Evolutionary conservation across 2,888 invertebrate genomes (phyloP), one percentile per base, ranked within the genome.

Genomic region (Odontocolon sp.): DNA sequence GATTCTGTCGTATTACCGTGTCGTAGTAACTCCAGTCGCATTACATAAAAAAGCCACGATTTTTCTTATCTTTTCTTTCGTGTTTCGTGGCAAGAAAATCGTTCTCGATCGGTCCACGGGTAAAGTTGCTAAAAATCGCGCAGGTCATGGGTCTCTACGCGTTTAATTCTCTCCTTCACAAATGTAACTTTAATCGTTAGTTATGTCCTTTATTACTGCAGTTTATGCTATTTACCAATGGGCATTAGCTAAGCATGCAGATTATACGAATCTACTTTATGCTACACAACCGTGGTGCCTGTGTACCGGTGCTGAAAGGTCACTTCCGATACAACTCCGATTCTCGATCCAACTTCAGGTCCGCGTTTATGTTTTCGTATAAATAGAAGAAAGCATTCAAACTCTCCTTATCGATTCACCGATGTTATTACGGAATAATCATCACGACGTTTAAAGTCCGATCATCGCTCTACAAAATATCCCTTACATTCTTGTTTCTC

Each of bases 221-320:
- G 56, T 28, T 71, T 28, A 57, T 36, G 71, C 78, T 82, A 79
- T 76, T 77, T 76, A 80, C 80, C 83, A 78, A 81, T 81, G 80
- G 82, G 82, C 82, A 74, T 77, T 77, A 81, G 77, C 84, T 87
- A 87, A 87, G 83, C 87, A 87, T 86, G 87, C 86, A 87, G 81
- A 85, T 81, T 85, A 81, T 83, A 81, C 78, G 79, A 77, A 76
- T 80, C 68, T 52, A 68, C 59, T 77, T 74, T 69, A 76, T 52
- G 61, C 79, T 77, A 79, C 70, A 74, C 57, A 78, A 68, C 50
- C 63, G 68, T 69, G 38, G 68, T 67, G 67, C 38, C 67, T 68
- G 57, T 64, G 68, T 69, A 72, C 68, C 73, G 77, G 73, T 73
- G 73, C 64, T 68, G 57, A 54, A 77, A 77, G 73, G 77, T 68